Conservation (phyloP, 2,113 vertebrate species). For the Hyla sarda region DNA sequence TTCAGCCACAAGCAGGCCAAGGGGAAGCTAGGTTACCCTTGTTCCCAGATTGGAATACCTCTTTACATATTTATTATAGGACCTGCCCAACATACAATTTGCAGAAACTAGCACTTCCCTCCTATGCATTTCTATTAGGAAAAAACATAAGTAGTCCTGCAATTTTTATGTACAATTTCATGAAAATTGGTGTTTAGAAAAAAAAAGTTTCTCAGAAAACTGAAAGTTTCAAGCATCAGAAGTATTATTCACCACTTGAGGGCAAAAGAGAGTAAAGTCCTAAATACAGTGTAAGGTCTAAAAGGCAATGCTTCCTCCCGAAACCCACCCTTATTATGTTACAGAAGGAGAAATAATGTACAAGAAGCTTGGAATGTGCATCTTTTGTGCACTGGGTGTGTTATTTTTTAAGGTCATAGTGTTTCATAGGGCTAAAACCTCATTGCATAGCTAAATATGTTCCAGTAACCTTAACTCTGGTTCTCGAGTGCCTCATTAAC, state of each 20-base stretch:
- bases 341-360: slow-evolving; percentile 31
- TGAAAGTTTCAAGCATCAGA: no score
- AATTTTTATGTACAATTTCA: no score
- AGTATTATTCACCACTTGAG: not conserved
- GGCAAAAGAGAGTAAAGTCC: not conserved
- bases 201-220: no score
- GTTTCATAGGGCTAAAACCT: slow-evolving; percentile 9
- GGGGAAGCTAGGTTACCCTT: no score
- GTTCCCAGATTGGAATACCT: no score
- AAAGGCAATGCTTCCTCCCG: not conserved
- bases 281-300: not conserved
- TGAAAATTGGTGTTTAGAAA: no score
- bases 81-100: no score
- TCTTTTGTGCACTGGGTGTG: slow-evolving; percentile 45
- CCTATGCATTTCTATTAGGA: no score
- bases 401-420: slow-evolving; percentile 1
- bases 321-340: slow-evolving; percentile 1
- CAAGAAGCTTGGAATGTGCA: slow-evolving; percentile 11
- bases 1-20: no score
- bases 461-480: slow-evolving; percentile 17
- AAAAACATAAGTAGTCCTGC: no score
- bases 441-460: slow-evolving; percentile 31
- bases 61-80: no score
- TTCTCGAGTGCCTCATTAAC: slow-evolving; percentile 18
- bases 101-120: no score